phyloP scores from a whole-genome alignment of 1,140 invertebrate species.

The Drosophila novamexicana region DNA sequence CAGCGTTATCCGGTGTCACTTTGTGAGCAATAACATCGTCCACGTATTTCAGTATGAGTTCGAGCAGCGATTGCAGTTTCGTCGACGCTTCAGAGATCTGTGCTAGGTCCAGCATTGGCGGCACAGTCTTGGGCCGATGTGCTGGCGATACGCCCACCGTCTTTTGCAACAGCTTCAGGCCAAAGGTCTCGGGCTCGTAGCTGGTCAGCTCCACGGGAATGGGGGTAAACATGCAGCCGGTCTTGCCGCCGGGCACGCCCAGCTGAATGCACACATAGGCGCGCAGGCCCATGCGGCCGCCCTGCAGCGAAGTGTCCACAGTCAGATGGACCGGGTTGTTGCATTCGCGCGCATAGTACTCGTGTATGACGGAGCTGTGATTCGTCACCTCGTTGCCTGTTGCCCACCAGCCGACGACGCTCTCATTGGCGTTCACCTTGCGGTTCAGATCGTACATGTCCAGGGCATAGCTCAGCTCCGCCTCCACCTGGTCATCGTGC shows the following conservation, averaged over 20 bases:
- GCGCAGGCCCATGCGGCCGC: constrained; percentile 93
- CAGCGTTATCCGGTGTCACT: constrained; percentile 90
- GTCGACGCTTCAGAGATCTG: constrained; percentile 93
- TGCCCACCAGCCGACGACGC: constrained; percentile 98
- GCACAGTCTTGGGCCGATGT: constrained; percentile 87
- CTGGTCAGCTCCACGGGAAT: constrained; percentile 93
- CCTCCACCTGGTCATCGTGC: constrained; percentile 97
- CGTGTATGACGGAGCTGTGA: constrained; percentile 98
- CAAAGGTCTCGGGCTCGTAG: constrained; percentile 95
- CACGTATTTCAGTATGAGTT: constrained; percentile 93
- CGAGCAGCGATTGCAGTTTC: constrained; percentile 91
- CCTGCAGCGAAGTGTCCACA: constrained; percentile 94
- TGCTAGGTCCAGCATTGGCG: constrained; percentile 93
- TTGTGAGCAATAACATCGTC: constrained; percentile 93
- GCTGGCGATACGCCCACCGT: constrained; percentile 87
- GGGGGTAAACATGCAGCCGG: constrained; percentile 98
- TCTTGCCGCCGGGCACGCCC: constrained; percentile 95
- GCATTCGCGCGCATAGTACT: constrained; percentile 97
- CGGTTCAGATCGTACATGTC: constrained; percentile 97
- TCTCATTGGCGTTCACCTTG: constrained; percentile 95
- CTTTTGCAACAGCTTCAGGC: constrained; percentile 91
- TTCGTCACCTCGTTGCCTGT: constrained; percentile 98
- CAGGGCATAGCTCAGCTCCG: constrained; percentile 97
- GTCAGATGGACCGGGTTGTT: constrained; percentile 97
- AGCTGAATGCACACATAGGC: constrained; percentile 94